A percentile compares a stretch with the other conserved stretches of the same genome.
These are phyloP conservation scores for Grapholita molesta DNA, from an alignment of 1,140 invertebrate species.

Conservation along the genomic window DNA sequence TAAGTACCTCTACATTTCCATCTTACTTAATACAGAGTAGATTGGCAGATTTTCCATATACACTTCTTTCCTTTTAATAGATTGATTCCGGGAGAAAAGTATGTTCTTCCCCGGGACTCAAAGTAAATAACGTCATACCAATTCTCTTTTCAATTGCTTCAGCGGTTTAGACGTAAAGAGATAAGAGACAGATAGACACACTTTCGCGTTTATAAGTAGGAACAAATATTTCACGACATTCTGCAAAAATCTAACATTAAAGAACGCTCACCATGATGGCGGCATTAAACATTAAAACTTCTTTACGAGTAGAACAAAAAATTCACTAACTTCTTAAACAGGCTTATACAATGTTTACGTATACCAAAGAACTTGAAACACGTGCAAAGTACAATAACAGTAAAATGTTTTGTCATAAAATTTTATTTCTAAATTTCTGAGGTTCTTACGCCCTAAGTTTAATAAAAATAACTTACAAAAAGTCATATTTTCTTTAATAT, in stretches of 20 bases:
- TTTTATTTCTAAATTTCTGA: neutral
- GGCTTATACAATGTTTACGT: neutral
- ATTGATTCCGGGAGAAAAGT: no score
- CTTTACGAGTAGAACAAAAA: neutral
- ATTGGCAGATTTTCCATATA: no score
- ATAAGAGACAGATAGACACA: no score
- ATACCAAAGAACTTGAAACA: neutral
- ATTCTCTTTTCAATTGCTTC: no score
- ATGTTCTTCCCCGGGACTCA: no score
- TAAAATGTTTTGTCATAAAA: neutral
- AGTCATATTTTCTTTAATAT: neutral
- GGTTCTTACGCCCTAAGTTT: neutral
- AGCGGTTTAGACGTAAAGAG: no score
- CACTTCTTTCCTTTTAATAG: no score
- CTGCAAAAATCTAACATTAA: neutral
- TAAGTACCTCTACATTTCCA: no score
- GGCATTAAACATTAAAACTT: neutral
- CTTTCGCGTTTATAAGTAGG: no score
- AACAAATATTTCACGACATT: neutral
- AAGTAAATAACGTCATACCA: no score
- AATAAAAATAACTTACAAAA: neutral
- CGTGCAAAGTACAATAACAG: neutral
- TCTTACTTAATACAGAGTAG: no score
- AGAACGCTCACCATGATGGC: neutral
- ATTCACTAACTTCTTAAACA: neutral